A percentile compares a stretch with the other conserved stretches of the same genome.
These are phyloP conservation scores for Chaetophractus vellerosus DNA, from an alignment of 2,797 vertebrate species.

Conservation along the genomic window DNA sequence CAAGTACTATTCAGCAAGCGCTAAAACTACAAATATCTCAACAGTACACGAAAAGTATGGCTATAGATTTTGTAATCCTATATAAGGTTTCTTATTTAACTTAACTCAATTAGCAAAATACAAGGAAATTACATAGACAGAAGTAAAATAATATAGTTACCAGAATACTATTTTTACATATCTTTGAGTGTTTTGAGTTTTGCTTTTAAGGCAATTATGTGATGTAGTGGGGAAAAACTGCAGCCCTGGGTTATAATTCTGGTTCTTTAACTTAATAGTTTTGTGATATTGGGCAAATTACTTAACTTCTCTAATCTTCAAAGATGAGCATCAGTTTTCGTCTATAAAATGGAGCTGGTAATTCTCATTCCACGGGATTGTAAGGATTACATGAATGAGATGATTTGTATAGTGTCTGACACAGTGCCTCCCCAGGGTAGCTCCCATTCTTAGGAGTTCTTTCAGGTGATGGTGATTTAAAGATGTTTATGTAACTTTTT, in stretches of 20 bases:
- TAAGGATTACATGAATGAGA: background rate
- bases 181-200: background rate
- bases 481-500: background rate
- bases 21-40: slow-evolving; percentile 16
- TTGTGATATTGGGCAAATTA: slow-evolving; percentile 30
- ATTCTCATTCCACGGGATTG: background rate
- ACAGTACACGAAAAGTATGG: background rate
- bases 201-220: slow-evolving; percentile 21
- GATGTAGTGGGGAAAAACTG: background rate
- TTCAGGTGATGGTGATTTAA: slow-evolving; percentile 15
- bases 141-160: slow-evolving; percentile 31
- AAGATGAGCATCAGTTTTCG: background rate
- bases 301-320: background rate
- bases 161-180: slow-evolving; percentile 27
- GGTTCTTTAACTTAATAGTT: background rate
- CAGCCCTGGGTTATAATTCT: background rate
- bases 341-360: background rate
- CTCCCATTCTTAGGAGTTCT: background rate
- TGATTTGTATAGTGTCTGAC: background rate
- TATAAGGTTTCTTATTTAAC: slow-evolving; percentile 24
- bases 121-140: background rate
- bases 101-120: slow-evolving; percentile 54
- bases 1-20: slow-evolving; percentile 40
- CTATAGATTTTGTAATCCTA: slow-evolving; percentile 11
- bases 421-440: background rate